These are phyloP conservation scores for Lepidurus couesii DNA, from an alignment of 1,140 invertebrate genomes.

Conservation along the genomic window DNA sequence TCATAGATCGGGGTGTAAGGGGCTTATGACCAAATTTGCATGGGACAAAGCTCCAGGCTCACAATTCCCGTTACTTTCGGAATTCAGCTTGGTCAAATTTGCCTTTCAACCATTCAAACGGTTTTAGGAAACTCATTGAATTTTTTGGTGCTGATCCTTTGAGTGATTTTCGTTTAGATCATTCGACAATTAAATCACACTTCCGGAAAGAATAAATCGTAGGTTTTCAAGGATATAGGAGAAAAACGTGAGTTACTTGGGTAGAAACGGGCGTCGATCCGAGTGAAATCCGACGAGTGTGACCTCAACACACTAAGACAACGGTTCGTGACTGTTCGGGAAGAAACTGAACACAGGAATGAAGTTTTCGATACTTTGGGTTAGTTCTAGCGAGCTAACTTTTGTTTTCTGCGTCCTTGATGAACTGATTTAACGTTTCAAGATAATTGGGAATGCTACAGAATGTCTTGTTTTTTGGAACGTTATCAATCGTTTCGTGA, in stretches of 20 bases:
- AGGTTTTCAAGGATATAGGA: neutral
- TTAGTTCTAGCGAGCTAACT: neutral
- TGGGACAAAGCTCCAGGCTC: neutral
- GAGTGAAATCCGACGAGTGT: neutral
- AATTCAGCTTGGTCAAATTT: neutral
- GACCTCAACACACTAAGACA: neutral
- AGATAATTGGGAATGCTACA: too few species aligned
- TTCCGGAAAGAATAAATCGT: too few species aligned
- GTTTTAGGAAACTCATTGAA: neutral
- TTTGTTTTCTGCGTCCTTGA: neutral
- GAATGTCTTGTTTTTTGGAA: too few species aligned
- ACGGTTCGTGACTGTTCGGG: neutral
- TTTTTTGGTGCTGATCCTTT: too few species aligned
- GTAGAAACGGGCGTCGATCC: neutral
- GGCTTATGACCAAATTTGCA: neutral
- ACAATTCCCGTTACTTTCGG: neutral
- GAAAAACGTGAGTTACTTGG: neutral
- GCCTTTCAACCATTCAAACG: neutral
- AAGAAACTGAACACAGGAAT: neutral
- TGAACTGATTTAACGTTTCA: too few species aligned
- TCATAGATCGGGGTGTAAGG: neutral
- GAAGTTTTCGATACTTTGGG: neutral
- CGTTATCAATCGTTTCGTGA: too few species aligned
- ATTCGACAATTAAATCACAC: too few species aligned
- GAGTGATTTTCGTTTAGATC: too few species aligned